Conservation (phyloP, 2,113 vertebrate species). For the Zosterops pallidus region DNA sequence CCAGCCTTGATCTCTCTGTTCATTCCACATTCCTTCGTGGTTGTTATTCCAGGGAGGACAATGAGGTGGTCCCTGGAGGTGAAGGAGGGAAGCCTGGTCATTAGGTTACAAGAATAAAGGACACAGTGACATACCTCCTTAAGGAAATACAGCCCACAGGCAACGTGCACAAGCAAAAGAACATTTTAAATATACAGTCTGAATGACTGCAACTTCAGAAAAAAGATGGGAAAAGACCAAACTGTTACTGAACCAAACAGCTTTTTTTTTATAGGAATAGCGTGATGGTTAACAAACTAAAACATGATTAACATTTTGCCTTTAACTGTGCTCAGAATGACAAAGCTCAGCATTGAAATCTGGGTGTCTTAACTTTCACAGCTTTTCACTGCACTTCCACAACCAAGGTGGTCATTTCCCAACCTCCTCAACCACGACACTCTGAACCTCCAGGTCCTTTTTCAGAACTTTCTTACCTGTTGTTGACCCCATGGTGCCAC, state of each 20-base stretch:
- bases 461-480: conserved; percentile 71
- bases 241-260: background rate
- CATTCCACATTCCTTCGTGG: conserved; percentile 95
- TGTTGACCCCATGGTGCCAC: conserved; percentile 87
- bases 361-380: background rate
- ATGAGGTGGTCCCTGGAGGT: conserved; percentile 87
- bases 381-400: background rate
- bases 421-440: background rate
- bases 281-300: fast-evolving
- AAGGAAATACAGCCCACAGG: fast-evolving
- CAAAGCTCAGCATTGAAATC: background rate
- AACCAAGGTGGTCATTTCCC: background rate
- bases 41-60: conserved; percentile 96
- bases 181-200: background rate
- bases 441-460: fast-evolving
- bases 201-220: background rate
- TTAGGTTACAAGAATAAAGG: conserved; percentile 41
- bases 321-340: background rate
- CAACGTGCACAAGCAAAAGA: fast-evolving
- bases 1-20: conserved; percentile 92
- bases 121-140: background rate
- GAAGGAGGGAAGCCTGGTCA: conserved; percentile 79
- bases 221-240: background rate
- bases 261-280: fast-evolving
- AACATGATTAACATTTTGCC: background rate